Evolutionary conservation across 2,113 vertebrate genomes (phyloP), one percentile per base, ranked within the genome.

Genomic region (Pseudopodoces humilis): DNA sequence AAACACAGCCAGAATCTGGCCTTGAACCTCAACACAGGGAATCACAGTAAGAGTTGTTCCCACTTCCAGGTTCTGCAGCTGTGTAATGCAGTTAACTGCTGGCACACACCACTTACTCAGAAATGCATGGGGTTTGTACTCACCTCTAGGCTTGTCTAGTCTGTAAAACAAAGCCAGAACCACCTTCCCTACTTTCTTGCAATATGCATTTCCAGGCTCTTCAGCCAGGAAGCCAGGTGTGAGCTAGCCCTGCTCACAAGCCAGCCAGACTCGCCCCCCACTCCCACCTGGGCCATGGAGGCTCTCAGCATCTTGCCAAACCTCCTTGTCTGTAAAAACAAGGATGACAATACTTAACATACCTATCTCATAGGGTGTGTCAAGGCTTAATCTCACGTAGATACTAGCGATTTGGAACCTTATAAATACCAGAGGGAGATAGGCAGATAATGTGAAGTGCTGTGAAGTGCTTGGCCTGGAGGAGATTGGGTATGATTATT

Each of bases 341-440:
- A 96, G 93, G 90, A 69, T 3, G 9, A 84, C 93, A 94, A 88
- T 92, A 86, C 88, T 96, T 96, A 93, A 92, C 96, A 97, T 96
- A 93, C 80, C 94, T 96, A 96, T 95, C 93, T 96, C 76, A 43
- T 58, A 78, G 95, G 96, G 94, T 44, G 95, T 95, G 94, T 83
- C 91, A 6, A 44, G 93, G 78, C 79, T 86, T 95, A 95, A 96
- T 94, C 94, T 93, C 83, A 92, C 93, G 41, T 35, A 96, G 94
- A 96, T 95, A 92, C 92, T 93, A 90, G 92, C 0, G 92, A 95
- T 69, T 96, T 96, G 93, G 58, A 56, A 95, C 80, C 83, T 94
- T 95, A 92, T 90, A 95, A 86, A 96, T 95, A 95, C 76, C 90
- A 91, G 92, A 95, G 76, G 44, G 86, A 95, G 94, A 93, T 82